These are phyloP conservation scores for Colistium nudipinnis DNA, from an alignment of 2,113 vertebrate species.

Conservation along the genomic window DNA sequence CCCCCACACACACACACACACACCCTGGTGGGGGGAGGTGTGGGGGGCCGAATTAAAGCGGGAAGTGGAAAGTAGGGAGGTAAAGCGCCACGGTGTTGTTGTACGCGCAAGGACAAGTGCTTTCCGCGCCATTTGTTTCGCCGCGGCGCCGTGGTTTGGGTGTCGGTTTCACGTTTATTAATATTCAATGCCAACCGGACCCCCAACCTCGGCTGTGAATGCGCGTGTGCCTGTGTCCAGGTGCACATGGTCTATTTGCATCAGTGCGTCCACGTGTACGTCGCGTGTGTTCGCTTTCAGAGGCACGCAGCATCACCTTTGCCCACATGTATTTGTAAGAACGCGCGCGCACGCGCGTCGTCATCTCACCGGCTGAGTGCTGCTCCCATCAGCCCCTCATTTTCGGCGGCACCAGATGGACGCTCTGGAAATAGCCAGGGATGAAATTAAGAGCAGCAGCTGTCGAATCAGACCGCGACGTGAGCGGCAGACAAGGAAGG, in stretches of 20 bases:
- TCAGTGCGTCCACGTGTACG: background rate
- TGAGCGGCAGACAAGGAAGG: constrained; percentile 1
- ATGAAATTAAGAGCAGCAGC: constrained; percentile 71
- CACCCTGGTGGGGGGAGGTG: too few relatives aligned
- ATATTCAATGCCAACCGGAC: too few relatives aligned
- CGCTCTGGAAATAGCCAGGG: constrained; percentile 53
- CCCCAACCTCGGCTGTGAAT: too few relatives aligned
- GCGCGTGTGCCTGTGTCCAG: too few relatives aligned
- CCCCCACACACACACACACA: too few relatives aligned
- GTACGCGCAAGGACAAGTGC: background rate
- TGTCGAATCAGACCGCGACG: constrained; percentile 49
- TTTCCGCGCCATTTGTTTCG: background rate
- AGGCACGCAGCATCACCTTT: background rate
- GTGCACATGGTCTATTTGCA: background rate
- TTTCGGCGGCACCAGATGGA: constrained; percentile 61
- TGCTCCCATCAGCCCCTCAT: constrained; percentile 39
- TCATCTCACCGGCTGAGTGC: constrained; percentile 1
- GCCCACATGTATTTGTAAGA: constrained; percentile 19
- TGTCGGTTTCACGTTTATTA: too few relatives aligned
- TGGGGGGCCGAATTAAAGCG: too few relatives aligned
- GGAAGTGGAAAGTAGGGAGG: too few relatives aligned
- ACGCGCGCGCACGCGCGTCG: background rate
- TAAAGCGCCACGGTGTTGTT: too few relatives aligned
- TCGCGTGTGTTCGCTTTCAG: background rate
- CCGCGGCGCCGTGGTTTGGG: too few relatives aligned